phyloP scores from a whole-genome alignment of 2,888 invertebrate genomes.

The Gortyna flavago region DNA sequence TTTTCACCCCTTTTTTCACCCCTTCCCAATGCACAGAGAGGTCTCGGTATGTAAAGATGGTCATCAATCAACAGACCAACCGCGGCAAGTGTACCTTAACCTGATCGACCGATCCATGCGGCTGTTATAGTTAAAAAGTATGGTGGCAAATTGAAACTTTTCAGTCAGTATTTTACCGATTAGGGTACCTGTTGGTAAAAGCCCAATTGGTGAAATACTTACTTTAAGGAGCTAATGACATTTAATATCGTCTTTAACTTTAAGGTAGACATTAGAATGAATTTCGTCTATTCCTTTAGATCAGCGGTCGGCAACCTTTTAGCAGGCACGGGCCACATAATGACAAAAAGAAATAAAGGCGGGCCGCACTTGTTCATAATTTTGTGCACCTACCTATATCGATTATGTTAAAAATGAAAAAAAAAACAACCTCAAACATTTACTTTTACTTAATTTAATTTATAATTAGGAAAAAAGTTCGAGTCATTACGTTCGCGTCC shows the following conservation, averaged over 20 bases:
- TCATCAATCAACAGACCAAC: neutral
- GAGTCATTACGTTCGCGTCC: no score
- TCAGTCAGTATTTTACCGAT: neutral
- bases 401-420: no score
- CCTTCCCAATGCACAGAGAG: neutral
- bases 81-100: neutral
- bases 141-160: constrained; percentile 1
- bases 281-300: no score
- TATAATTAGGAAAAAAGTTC: no score
- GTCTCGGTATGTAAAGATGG: neutral
- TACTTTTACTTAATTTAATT: no score
- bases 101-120: neutral
- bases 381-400: no score
- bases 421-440: no score
- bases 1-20: no score
- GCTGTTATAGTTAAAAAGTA: neutral
- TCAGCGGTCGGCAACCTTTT: no score
- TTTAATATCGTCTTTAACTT: neutral
- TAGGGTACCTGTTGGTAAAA: neutral
- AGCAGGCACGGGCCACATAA: no score
- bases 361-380: no score
- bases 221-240: neutral
- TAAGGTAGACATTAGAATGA: neutral
- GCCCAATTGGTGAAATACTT: neutral
- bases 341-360: no score